Percentiles rank a stretch among this genome's conserved stretches.
Conservation (phyloP, 2,888 invertebrate species). For the Epinotia bilunana region DNA sequence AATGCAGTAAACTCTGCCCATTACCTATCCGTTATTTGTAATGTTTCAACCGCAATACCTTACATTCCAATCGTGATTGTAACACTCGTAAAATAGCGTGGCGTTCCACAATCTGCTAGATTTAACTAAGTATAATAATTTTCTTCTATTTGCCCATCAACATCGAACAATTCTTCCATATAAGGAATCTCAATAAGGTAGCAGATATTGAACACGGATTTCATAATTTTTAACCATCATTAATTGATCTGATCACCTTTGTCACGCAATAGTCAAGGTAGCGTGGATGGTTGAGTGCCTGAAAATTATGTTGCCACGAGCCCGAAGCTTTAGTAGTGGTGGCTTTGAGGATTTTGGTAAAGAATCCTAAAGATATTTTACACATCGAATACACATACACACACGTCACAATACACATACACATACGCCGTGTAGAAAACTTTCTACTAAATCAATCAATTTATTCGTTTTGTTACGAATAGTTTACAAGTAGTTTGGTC, state of each 20-base stretch:
- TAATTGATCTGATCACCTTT: slow-evolving; percentile 9
- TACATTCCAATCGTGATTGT: background rate
- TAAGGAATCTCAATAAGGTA: background rate
- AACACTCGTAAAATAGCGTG: background rate
- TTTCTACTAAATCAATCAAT: no score
- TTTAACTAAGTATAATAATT: background rate
- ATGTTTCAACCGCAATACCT: background rate
- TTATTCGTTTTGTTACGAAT: no score
- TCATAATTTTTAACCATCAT: slow-evolving; percentile 2
- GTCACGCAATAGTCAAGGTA: slow-evolving; percentile 4
- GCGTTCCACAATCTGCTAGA: background rate
- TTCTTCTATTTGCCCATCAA: background rate
- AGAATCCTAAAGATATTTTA: background rate
- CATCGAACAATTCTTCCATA: slow-evolving; percentile 1
- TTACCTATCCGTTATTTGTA: background rate
- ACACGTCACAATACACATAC: no score
- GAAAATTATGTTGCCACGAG: background rate
- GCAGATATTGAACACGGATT: background rate
- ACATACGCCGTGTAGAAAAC: no score
- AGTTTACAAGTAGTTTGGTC: no score
- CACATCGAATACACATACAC: no score
- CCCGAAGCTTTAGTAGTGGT: background rate
- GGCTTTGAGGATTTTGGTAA: background rate
- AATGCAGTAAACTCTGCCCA: no score
- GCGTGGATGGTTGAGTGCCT: background rate